Base-by-base conservation (phyloP, 2,888 invertebrate species). In the Tortrix viridana region DNA sequence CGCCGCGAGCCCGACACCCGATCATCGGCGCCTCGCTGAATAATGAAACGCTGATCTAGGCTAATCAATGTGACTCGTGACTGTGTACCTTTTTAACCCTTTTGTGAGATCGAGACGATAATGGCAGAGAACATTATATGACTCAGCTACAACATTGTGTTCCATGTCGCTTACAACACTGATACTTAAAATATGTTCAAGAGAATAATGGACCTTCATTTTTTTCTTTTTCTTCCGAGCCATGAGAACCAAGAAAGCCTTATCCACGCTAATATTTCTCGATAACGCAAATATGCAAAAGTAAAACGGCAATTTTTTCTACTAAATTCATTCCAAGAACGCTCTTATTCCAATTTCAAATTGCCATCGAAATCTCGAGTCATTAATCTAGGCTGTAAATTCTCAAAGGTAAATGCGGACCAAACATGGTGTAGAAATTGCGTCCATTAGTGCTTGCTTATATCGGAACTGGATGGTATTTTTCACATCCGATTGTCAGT, bases 1-100 rank as follows among this genome's bases (percentile, higher is more conserved):
- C 69, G 74, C 65, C 71, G 77, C 80, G 79, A 79, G 76, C 80
- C 77, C 69, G 48, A 76, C 71, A 76, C 75, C 78, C 81, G 82
- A 81, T 84, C 83, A 85, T 82, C 82, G 85, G 85, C 86, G 86
- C 85, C 84, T 80, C 74, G 63, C 78, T 85, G 84, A 83, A 86
- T 88, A 85, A 87, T 87, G 74, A 81, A 82, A 77, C 74, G 74
- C 63, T 77, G 72, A 84, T 84, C 80, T 82, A 72, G 80, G 81
- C 84, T 86, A 86, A 88, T 86, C 81, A 83, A 85, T 84, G 77
- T 32, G 32, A 32, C 32, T 32, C 78, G 73, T 74, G 69, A 74
- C 78, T 75, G 77, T 77, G 74, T 74, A 69, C 65, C 66, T 69
- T 72, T 73, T 74, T 73, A 66, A 61, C 71, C 65, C 49, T 70